Conservation (phyloP, 2,797 vertebrate genomes). For the Stomatorhinus walkeri region DNA sequence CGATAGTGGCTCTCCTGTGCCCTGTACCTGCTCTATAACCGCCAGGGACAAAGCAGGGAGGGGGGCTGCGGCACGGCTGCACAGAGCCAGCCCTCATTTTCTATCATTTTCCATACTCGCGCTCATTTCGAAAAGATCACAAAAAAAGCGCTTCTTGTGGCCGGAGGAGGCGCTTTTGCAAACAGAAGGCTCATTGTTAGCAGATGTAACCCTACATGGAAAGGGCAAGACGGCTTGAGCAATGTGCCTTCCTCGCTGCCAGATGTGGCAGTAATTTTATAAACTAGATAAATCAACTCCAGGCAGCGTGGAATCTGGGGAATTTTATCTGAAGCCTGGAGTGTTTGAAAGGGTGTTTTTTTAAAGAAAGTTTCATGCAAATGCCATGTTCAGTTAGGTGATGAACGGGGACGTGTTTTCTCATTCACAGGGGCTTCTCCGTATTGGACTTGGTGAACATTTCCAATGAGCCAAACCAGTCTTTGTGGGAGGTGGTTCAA, state of each 20-base stretch:
- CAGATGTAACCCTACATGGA: constrained; percentile 28
- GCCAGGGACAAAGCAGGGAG: background rate
- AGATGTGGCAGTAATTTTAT: constrained; percentile 14
- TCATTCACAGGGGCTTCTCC: background rate
- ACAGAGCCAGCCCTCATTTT: background rate
- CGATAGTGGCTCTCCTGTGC: background rate
- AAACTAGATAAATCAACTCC: constrained; percentile 30
- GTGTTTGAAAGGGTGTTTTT: constrained; percentile 27
- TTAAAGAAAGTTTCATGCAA: constrained; percentile 18
- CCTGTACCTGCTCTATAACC: background rate
- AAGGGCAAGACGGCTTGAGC: constrained; percentile 23
- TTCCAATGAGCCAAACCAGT: background rate
- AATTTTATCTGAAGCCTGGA: constrained; percentile 39
- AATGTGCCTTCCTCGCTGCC: constrained; percentile 26
- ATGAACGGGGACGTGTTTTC: background rate
- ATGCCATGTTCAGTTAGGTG: constrained; percentile 1
- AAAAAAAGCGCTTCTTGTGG: constrained; percentile 11
- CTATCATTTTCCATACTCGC: constrained; percentile 3
- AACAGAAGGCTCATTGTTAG: constrained; percentile 36
- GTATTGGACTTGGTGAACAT: background rate
- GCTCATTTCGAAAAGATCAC: constrained; percentile 14
- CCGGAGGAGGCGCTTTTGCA: constrained; percentile 8
- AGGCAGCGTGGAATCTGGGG: constrained; percentile 36
- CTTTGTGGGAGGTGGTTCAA: background rate
- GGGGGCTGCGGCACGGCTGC: background rate